phyloP scores from a whole-genome alignment of 2,113 vertebrate genomes.

The Cavia aperea region DNA sequence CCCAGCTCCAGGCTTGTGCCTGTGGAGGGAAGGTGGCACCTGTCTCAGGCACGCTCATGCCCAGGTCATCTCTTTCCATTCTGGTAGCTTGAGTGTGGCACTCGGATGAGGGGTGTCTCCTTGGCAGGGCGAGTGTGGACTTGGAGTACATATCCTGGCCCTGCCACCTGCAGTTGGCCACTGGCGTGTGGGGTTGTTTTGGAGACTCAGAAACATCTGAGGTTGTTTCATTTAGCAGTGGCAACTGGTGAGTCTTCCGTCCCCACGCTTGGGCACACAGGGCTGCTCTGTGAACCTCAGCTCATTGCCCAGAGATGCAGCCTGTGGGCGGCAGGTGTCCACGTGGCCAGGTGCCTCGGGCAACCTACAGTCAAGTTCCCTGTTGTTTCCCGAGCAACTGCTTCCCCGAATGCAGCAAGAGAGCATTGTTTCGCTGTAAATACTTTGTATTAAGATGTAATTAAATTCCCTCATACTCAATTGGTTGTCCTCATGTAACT shows the following conservation, averaged over 20 bases:
- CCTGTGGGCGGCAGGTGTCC: background rate
- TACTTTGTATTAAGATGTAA: background rate
- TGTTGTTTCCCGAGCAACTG: slow-evolving; percentile 71
- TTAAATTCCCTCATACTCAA: background rate
- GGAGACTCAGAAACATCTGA: too few species aligned
- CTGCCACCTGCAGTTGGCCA: background rate
- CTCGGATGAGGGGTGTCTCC: background rate
- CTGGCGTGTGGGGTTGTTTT: background rate
- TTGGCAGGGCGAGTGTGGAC: background rate
- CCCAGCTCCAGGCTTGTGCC: background rate
- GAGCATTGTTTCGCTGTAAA: slow-evolving; percentile 18
- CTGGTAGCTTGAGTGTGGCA: background rate
- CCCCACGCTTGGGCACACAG: background rate
- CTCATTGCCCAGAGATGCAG: background rate
- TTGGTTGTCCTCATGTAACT: background rate
- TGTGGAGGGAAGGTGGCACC: too few species aligned
- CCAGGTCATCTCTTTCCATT: background rate
- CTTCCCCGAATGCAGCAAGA: slow-evolving; percentile 72
- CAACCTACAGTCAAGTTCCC: slow-evolving; percentile 50
- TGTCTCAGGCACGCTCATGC: background rate
- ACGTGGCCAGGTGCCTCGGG: background rate
- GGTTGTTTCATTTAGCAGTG: background rate
- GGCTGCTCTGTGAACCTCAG: background rate
- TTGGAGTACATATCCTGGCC: background rate
- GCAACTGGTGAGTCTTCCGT: background rate